A percentile compares a stretch with the other conserved stretches of the same genome.
Evolutionary conservation across 2,888 invertebrate species (phyloP).

Genomic region (Drosophila quinaria): DNA sequence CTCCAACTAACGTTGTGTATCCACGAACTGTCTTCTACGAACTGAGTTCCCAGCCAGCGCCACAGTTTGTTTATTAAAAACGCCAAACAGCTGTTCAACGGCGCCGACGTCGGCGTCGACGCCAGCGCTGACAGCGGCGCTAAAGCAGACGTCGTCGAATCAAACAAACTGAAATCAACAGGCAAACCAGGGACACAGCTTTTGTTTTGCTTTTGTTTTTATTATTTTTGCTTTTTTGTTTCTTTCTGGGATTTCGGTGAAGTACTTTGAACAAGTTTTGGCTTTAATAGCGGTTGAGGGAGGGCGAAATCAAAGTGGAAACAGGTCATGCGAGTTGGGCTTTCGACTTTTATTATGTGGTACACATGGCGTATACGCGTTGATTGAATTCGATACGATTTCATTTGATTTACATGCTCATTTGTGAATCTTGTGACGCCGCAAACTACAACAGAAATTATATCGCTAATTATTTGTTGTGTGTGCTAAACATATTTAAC

Average conservation of each 20-base stretch:
- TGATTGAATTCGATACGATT: slow-evolving; percentile 74
- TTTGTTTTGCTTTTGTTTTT: slow-evolving; percentile 21
- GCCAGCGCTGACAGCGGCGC: slow-evolving; percentile 11
- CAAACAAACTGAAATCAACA: slow-evolving; percentile 49
- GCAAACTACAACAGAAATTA: slow-evolving; percentile 22
- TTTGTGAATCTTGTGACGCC: slow-evolving; percentile 62
- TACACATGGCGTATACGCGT: slow-evolving; percentile 59
- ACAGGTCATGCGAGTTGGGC: slow-evolving; percentile 56
- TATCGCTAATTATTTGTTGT: slow-evolving; percentile 35
- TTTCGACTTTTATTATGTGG: slow-evolving; percentile 45
- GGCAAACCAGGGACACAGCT: slow-evolving; percentile 32
- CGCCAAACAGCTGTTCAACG: slow-evolving; percentile 67
- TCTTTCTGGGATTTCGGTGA: slow-evolving; percentile 10
- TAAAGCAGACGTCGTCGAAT: background rate
- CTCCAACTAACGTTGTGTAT: slow-evolving; percentile 64
- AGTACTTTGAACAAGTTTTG: slow-evolving; percentile 42
- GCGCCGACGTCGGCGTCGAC: slow-evolving; percentile 26
- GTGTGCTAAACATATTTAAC: slow-evolving; percentile 30
- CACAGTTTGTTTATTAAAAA: slow-evolving; percentile 77
- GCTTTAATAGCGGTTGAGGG: background rate
- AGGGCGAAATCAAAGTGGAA: slow-evolving; percentile 22
- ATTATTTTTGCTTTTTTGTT: slow-evolving; percentile 4
- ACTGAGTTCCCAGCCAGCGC: slow-evolving; percentile 58
- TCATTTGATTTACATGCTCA: slow-evolving; percentile 74
- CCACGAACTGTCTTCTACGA: slow-evolving; percentile 69